phyloP scores from a whole-genome alignment of 2,797 vertebrate genomes.

The Myiotriccus ornatus region DNA sequence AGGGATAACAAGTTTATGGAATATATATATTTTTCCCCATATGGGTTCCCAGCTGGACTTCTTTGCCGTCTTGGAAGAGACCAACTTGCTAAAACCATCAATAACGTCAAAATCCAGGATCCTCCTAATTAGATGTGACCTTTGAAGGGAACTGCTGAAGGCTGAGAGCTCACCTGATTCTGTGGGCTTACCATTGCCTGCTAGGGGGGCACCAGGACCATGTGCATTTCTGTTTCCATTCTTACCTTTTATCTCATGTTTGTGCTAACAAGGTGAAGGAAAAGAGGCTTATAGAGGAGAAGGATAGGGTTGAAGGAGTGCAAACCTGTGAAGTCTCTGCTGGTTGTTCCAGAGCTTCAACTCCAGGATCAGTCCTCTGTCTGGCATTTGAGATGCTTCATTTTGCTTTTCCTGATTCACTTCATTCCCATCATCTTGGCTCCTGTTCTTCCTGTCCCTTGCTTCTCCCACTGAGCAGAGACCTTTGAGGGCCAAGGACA shows the following conservation, averaged over 20 bases:
- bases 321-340: background rate
- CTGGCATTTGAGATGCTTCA: background rate
- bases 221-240: background rate
- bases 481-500: background rate
- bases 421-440: background rate
- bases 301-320: background rate
- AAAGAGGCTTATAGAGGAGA: background rate
- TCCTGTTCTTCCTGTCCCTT: background rate
- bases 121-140: constrained; percentile 2
- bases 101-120: constrained; percentile 7
- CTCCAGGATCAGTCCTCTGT: background rate
- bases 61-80: constrained; percentile 18
- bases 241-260: background rate
- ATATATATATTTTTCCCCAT: constrained; percentile 53
- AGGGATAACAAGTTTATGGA: constrained; percentile 55
- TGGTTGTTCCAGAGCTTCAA: background rate
- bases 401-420: background rate
- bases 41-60: constrained; percentile 64
- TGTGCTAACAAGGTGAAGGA: background rate
- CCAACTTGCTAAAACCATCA: constrained; percentile 43
- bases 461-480: background rate
- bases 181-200: background rate
- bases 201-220: background rate
- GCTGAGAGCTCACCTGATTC: background rate
- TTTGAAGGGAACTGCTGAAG: background rate